Evolutionary conservation across 2,797 vertebrate species (phyloP), one percentile per base, ranked within the genome.

Genomic region (Borostomias antarcticus): DNA sequence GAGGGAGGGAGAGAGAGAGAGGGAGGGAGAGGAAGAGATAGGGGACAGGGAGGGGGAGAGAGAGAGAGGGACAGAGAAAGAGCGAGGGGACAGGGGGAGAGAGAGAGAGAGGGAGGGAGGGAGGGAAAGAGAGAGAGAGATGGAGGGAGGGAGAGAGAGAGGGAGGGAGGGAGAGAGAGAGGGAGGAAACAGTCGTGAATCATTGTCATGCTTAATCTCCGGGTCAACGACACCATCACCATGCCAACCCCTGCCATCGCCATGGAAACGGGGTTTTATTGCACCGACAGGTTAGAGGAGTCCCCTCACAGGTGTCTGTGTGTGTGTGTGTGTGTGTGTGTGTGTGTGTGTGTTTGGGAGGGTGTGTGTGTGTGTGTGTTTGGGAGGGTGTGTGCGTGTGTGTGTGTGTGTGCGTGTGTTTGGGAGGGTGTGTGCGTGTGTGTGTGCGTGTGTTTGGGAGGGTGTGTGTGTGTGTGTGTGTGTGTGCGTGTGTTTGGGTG

Each of bases 171-270:
- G n/a, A n/a, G n/a, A n/a, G n/a, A n/a, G n/a, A n/a, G n/a, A 53
- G 5, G 67, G 25, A 60, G 52, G 63, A 76, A 48, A 37, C 68
- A 60, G 78, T 73, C 74, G 50, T 58, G 75, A 69, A 80, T 87
- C 82, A 84, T 87, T 88, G 85, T 87, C 82, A 87, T 82, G 82
- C 84, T 81, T 89, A 85, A 86, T 89, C 84, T 86, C 70, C 11
- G 53, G 85, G 85, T 90, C 86, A 91, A 60, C 85, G 84, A 89
- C 86, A 87, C 85, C 64, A 77, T 89, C 87, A 77, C 86, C 85
- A 88, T 89, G 84, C 85, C 88, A 89, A 89, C 87, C 82, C 73
- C 25, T 63, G 69, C 74, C 6, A 84, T 88, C 30, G 62, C 84
- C 82, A 86, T 89, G 82, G 86, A 87, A 85, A 89, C 89, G 62